Base-by-base conservation (phyloP, 2,888 invertebrate species). In the Agrotis exclamationis region DNA sequence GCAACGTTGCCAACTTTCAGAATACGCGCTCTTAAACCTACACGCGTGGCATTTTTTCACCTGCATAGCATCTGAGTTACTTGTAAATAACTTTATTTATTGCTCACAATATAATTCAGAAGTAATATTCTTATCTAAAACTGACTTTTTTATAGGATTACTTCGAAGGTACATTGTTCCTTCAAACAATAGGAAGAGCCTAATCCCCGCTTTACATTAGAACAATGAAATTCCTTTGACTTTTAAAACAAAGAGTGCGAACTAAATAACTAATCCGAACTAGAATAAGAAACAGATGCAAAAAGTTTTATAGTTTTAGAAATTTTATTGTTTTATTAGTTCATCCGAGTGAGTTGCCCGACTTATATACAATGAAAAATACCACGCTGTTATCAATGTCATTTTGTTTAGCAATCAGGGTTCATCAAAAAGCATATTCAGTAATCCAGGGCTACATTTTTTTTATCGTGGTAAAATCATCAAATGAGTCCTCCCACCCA, bases 151-250 rank as follows among this genome's bases (percentile, higher is more conserved):
- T 44, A 33, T 22, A 59, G 28, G 11, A 75, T 66, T 28, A n/a
- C 20, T 58, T 47, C 39, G 18, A 50, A 39, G 18, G 3, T 47
- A 22, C 22, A 20, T 53, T 48, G 28, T 48, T 54, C 20, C 39
- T 16, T 28, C 28, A 75, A 45, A 74, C 59, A 67, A 74, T 60
- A 50, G 24, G 9, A 45, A 50, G 1, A 28, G 28, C 13, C 45
- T 45, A 20, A 67, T 56, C 68, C 54, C 24, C 1, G 44, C 22
- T 48, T 33, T 39, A 14, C n/a, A 14, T 24, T 44, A 4, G 47
- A 44, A 75, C 44, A 75, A 75, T 59, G 48, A 22, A 33, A 57
- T 50, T 50, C 14, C 20, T 44, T 33, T 1, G 45, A 60, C 18
- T 20, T 47, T 18, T 14, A 28, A 72, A 47, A 53, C 39, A 20